phyloP scores from a whole-genome alignment of 2,888 invertebrate genomes.

The Apamea epomidion region DNA sequence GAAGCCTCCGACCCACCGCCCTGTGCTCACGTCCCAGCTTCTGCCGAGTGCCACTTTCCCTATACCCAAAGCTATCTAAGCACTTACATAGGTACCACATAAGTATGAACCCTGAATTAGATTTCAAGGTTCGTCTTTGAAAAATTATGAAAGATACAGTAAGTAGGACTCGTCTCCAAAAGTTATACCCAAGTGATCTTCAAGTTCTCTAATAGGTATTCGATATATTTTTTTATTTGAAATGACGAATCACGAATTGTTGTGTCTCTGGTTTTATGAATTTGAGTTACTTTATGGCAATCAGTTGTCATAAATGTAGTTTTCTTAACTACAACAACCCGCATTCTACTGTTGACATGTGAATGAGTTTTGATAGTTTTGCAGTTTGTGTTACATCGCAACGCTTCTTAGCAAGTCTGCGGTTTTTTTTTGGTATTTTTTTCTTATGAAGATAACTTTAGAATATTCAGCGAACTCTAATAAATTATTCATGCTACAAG shows the following conservation, averaged over 20 bases:
- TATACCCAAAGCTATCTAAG: conserved; percentile 74
- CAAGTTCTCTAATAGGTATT: neutral
- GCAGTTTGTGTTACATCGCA: neutral
- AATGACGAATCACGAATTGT: neutral
- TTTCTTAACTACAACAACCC: neutral
- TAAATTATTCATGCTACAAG: neutral
- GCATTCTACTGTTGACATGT: neutral
- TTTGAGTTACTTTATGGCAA: neutral
- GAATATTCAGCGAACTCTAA: neutral
- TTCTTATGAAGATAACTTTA: neutral
- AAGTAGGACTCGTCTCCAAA: too few species aligned
- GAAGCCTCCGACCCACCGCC: conserved; percentile 83
- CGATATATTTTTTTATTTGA: neutral
- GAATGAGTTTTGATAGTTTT: neutral
- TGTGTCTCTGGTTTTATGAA: neutral
- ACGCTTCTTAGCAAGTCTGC: too few species aligned
- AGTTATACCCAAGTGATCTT: neutral
- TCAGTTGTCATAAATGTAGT: neutral
- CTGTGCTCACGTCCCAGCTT: conserved; percentile 66
- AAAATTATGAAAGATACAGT: neutral
- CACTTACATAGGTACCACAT: conserved; percentile 55
- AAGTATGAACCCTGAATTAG: conserved; percentile 5
- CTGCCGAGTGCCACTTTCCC: conserved; percentile 78
- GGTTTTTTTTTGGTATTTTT: neutral
- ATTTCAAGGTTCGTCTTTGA: neutral